Evolutionary conservation across 2,888 invertebrate species (phyloP), one percentile per base, ranked within the genome.

Genomic region (Platypus cylindrus): DNA sequence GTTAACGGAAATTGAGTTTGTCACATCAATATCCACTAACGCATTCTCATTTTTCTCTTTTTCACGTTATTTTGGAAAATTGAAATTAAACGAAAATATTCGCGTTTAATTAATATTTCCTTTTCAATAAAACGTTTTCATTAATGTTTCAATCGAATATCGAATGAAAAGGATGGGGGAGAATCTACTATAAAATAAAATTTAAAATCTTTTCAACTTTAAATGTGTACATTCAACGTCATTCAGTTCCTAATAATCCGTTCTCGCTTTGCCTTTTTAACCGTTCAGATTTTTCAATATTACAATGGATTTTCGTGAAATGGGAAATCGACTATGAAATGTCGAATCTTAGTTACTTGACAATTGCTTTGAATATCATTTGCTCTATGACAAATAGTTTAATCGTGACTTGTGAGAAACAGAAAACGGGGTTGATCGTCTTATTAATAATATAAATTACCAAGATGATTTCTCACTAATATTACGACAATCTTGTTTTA

Each of bases 391-490:
- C 41, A 41, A 46, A 46, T 46, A 45, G 44, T 43, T 32, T 26
- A 37, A 43, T 45, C 46, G 45, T 46, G 45, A 45, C 45, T 45
- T n/a, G n/a, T n/a, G n/a, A n/a, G n/a, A n/a, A n/a, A n/a, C n/a
- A n/a, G n/a, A n/a, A n/a, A n/a, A n/a, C n/a, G n/a, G n/a, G n/a
- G n/a, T n/a, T n/a, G n/a, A n/a, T n/a, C n/a, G n/a, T n/a, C n/a
- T n/a, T n/a, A n/a, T n/a, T n/a, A n/a, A n/a, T n/a, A n/a, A n/a
- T n/a, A n/a, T n/a, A n/a, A n/a, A n/a, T n/a, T n/a, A n/a, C n/a
- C n/a, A n/a, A n/a, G n/a, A n/a, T n/a, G n/a, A n/a, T n/a, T n/a
- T n/a, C n/a, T n/a, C n/a, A n/a, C n/a, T n/a, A n/a, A n/a, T n/a
- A n/a, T n/a, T n/a, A n/a, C n/a, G n/a, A n/a, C n/a, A n/a, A n/a